A percentile compares a stretch with the other conserved stretches of the same genome.
These are phyloP conservation scores for Sarotherodon lohbergeri DNA, from an alignment of 2,113 vertebrate species.

Conservation along the genomic window DNA sequence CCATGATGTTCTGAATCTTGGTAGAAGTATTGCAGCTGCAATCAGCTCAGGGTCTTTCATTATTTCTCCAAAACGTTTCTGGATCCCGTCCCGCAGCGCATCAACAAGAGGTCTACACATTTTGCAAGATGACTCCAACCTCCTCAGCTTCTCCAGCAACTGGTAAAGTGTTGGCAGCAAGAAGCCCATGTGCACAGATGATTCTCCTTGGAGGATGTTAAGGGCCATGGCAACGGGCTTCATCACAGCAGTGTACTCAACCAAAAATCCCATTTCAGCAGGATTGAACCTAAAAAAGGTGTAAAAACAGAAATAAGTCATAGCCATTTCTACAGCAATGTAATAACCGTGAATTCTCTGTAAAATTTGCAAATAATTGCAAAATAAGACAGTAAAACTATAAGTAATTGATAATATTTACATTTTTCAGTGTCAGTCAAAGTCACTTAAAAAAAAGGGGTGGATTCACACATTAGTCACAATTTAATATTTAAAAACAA, in stretches of 20 bases:
- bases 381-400: background rate
- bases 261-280: background rate
- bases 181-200: background rate
- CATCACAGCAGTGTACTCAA: background rate
- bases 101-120: background rate
- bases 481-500: too few relatives aligned
- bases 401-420: background rate
- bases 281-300: background rate
- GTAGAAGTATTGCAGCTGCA: background rate
- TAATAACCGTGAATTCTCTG: background rate
- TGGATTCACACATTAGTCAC: too few relatives aligned
- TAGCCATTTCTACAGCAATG: background rate
- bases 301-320: background rate
- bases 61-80: background rate
- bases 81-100: fast-evolving
- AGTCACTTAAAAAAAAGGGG: background rate
- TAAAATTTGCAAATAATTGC: background rate
- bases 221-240: background rate
- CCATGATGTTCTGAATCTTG: background rate
- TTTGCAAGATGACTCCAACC: background rate
- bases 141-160: background rate
- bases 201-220: background rate
- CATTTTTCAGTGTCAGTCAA: too few relatives aligned
- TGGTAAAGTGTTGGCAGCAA: background rate
- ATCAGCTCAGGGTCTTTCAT: background rate